Evolutionary conservation across 2,113 vertebrate species (phyloP).

Genomic region (Hypanus sabinus): DNA sequence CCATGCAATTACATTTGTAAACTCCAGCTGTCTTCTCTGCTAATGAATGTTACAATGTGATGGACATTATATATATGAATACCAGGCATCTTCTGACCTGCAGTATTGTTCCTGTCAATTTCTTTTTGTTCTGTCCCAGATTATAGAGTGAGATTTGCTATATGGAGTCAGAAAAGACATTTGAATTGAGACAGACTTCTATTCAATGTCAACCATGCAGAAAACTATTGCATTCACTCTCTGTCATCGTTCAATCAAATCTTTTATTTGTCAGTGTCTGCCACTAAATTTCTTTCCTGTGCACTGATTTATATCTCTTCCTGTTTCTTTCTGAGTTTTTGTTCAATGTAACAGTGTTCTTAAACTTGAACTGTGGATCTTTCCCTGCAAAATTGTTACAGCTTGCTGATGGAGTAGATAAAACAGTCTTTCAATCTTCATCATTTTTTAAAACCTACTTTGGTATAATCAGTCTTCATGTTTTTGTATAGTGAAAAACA

Average conservation of each 20-base stretch:
- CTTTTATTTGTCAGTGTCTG: background rate
- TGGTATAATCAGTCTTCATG: background rate
- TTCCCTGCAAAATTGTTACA: no score
- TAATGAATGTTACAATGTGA: background rate
- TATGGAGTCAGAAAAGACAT: background rate
- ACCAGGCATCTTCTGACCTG: background rate
- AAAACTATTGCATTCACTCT: slow-evolving; percentile 16
- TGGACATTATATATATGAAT: background rate
- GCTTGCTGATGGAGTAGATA: background rate
- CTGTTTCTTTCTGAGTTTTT: background rate
- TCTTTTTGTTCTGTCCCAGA: background rate
- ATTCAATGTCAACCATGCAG: slow-evolving; percentile 23
- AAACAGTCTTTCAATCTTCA: background rate
- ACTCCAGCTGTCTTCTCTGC: background rate
- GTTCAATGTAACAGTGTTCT: background rate
- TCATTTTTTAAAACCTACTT: background rate
- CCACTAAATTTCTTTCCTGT: background rate
- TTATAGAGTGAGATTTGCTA: background rate
- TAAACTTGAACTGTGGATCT: background rate
- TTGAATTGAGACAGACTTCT: slow-evolving; percentile 19
- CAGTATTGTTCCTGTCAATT: background rate
- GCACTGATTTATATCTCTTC: background rate
- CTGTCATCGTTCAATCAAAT: slow-evolving; percentile 27
- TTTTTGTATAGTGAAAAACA: background rate
- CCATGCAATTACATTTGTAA: background rate